Evolutionary conservation across 2,797 vertebrate species (phyloP).

Genomic region (Brachymystax lenok): DNA sequence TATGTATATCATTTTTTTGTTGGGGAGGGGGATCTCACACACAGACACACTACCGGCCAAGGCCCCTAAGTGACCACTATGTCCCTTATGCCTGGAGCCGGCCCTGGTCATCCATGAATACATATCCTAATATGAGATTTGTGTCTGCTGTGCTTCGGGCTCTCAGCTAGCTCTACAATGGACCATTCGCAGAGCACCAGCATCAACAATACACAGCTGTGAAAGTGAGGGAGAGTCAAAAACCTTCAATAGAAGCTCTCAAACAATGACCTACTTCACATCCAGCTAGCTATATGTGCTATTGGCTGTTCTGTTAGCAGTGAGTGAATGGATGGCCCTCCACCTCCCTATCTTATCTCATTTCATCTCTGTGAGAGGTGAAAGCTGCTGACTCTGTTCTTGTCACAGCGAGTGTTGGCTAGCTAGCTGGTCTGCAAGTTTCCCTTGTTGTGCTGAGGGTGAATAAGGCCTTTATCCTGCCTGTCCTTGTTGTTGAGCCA

Average conservation of each 20-base stretch:
- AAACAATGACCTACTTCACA: conserved; percentile 62
- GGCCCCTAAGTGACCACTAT: too few species aligned
- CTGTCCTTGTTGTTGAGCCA: conserved; percentile 60
- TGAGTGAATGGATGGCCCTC: conserved; percentile 38
- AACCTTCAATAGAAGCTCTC: conserved; percentile 55
- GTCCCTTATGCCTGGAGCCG: too few species aligned
- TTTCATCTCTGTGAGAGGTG: conserved; percentile 62
- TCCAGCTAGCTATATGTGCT: conserved; percentile 19
- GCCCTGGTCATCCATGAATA: too few species aligned
- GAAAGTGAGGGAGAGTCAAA: conserved; percentile 56
- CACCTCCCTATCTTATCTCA: conserved; percentile 51
- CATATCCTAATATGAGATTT: too few species aligned
- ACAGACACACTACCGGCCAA: too few species aligned
- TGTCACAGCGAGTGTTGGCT: conserved; percentile 46
- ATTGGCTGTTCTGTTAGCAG: conserved; percentile 10
- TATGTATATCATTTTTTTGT: too few species aligned
- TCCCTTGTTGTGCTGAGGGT: conserved; percentile 56
- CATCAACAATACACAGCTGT: conserved; percentile 39
- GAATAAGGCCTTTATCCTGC: conserved; percentile 46
- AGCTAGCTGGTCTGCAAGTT: conserved; percentile 20
- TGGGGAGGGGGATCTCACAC: too few species aligned
- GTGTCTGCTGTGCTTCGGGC: too few species aligned
- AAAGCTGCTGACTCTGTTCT: conserved; percentile 63
- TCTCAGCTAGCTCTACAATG: too few species aligned
- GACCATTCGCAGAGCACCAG: too few species aligned